Base-by-base conservation (phyloP, 64 coral and sea anemone species). In the Porites australiensis region DNA sequence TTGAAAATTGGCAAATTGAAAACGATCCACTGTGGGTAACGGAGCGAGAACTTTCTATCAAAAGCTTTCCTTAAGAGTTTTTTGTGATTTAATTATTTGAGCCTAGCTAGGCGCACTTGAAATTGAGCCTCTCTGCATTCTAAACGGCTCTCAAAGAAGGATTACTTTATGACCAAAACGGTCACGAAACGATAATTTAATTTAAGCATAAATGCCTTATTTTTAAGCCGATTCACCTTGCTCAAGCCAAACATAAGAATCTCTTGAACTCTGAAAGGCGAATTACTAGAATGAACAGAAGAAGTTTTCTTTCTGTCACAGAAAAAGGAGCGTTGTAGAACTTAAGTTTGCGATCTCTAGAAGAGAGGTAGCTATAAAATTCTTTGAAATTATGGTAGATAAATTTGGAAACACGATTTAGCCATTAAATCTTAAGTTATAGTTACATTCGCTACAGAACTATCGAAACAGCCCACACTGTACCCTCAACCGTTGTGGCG, bases 71-170 rank as follows among this genome's bases (percentile, higher is more conserved):
- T 49, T 10, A 64, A 49, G 81, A 84, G 45, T 18, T 57, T 64
- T 83, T 68, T 63, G 63, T 68, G 81, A 84, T 84, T 84, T 44
- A 84, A 37, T 37, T 37, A 37, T 37, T 37, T 46, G 23, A 58
- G 19, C 44, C 37, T 44, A 47, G 27, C 58, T 16, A 3, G 2
- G 19, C 13, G 46, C 58, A 64, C 79, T 82, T 84, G 81, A 68
- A 84, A 68, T 69, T 50, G 63, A 84, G 4, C 81, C 47, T 50
- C 62, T 65, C 48, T 50, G 60, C 20, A 15, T 84, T 68, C 62
- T 84, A 84, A 84, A 84, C 81, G 81, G 61, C 81, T 84, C 81
- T 84, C 44, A 11, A 84, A 84, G 81, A 84, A 49, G 47, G 81
- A 84, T 84, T 84, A 68, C 81, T 84, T 78, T 84, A 48, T 73